Conservation (phyloP, 1,140 invertebrate species). For the Saccostrea glomerata region DNA sequence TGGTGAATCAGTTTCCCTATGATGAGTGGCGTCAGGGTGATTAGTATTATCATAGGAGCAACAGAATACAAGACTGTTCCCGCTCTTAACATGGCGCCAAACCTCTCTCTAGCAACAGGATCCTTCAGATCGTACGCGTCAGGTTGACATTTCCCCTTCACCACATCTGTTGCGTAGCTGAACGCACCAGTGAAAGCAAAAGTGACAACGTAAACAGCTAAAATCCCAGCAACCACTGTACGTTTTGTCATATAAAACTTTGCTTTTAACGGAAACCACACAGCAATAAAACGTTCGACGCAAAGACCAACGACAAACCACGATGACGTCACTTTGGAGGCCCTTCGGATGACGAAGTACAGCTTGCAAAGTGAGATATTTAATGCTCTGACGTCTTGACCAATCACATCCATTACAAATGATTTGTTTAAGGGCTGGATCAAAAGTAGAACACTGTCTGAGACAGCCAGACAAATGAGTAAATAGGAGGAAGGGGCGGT, state of each 20-base stretch:
- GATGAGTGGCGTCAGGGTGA: conserved; percentile 46
- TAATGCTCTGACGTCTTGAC: conserved; percentile 54
- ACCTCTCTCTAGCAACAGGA: background rate
- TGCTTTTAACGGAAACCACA: conserved; percentile 57
- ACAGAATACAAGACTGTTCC: conserved; percentile 50
- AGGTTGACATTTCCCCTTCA: conserved; percentile 50
- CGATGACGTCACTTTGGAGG: conserved; percentile 60
- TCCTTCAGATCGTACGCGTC: conserved; percentile 48
- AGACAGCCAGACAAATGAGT: conserved; percentile 18
- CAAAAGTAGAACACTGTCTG: conserved; percentile 38
- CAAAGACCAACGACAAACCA: conserved; percentile 58
- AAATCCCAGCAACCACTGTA: conserved; percentile 34
- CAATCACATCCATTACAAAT: conserved; percentile 51
- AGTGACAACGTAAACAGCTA: conserved; percentile 33
- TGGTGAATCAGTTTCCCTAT: conserved; percentile 40
- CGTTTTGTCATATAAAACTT: conserved; percentile 35
- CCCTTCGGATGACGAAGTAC: conserved; percentile 45
- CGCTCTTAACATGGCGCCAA: conserved; percentile 36
- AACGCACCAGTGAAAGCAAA: conserved; percentile 47
- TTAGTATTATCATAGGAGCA: conserved; percentile 38
- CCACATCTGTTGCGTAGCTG: conserved; percentile 52
- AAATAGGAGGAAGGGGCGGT: conserved; percentile 36
- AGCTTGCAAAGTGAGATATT: conserved; percentile 48
- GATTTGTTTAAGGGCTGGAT: conserved; percentile 59
- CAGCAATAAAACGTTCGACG: conserved; percentile 58